Conservation (phyloP, 2,113 vertebrate genomes). For the Charadrius vociferus region DNA sequence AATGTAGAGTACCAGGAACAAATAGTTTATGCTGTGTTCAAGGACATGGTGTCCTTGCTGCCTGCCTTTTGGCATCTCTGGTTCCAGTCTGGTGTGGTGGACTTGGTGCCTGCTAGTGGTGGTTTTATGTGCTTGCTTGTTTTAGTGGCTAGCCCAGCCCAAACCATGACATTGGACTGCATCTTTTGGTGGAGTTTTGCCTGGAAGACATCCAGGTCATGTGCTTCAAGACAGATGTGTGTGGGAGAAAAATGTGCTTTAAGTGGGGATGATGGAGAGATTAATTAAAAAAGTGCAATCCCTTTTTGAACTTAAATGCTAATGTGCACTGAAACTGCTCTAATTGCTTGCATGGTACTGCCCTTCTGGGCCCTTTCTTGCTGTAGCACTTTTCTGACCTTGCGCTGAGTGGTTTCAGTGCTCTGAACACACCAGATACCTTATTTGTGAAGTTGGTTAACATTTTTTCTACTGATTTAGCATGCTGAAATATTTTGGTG, state of each 20-base stretch:
- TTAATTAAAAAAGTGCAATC: not conserved
- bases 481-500: not conserved
- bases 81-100: not conserved
- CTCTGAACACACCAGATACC: not conserved
- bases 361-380: not conserved
- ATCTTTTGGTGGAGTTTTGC: not conserved
- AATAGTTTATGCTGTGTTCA: not conserved
- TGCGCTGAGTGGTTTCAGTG: not conserved
- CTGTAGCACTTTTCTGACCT: not conserved
- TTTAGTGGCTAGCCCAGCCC: too few relatives aligned
- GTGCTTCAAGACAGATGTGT: not conserved
- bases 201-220: not conserved
- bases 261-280: not conserved
- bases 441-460: not conserved
- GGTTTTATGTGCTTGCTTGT: not conserved
- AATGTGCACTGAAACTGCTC: not conserved
- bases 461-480: not conserved
- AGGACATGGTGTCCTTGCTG: not conserved
- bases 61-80: not conserved
- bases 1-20: not conserved
- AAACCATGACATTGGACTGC: not conserved
- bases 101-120: accelerated
- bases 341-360: not conserved
- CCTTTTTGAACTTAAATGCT: not conserved
- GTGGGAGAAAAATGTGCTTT: not conserved